These are phyloP conservation scores for Thereva nobilitata DNA, from an alignment of 2,888 invertebrate genomes.

Conservation along the genomic window DNA sequence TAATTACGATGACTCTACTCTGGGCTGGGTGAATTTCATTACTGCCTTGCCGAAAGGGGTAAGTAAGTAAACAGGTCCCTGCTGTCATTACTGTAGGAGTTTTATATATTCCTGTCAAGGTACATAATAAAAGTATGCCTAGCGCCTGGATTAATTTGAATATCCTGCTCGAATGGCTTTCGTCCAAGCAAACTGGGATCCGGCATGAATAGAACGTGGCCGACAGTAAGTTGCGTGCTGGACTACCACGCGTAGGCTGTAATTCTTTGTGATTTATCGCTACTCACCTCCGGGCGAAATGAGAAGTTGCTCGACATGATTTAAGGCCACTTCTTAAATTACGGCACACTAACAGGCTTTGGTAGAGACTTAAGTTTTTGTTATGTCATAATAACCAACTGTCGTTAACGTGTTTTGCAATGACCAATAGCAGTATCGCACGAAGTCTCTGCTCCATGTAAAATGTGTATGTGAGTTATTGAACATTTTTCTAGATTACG, in stretches of 20 bases:
- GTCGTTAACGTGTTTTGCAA: conserved; percentile 34
- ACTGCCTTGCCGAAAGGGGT: conserved; percentile 26
- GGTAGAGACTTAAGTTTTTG: background rate
- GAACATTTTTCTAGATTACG: too few species aligned
- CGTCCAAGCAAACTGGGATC: conserved; percentile 20
- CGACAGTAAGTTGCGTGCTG: conserved; percentile 20
- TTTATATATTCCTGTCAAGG: conserved; percentile 14
- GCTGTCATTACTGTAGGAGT: conserved; percentile 20
- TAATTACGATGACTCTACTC: conserved; percentile 32
- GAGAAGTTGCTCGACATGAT: conserved; percentile 28
- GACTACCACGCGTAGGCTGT: conserved; percentile 31
- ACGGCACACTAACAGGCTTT: conserved; percentile 20
- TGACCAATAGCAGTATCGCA: conserved; percentile 30
- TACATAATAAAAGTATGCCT: too few species aligned
- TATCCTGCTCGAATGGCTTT: conserved; percentile 24
- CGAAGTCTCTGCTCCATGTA: background rate
- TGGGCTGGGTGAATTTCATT: conserved; percentile 26
- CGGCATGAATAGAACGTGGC: conserved; percentile 28
- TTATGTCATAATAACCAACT: conserved; percentile 20
- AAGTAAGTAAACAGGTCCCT: conserved; percentile 28
- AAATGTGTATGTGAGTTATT: too few species aligned
- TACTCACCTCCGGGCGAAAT: conserved; percentile 23
- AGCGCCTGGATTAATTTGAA: conserved; percentile 23
- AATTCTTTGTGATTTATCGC: conserved; percentile 34
- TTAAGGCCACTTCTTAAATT: conserved; percentile 34